These are phyloP conservation scores for Pyrrhosoma nymphula DNA, from an alignment of 2,888 invertebrate genomes.

Conservation along the genomic window DNA sequence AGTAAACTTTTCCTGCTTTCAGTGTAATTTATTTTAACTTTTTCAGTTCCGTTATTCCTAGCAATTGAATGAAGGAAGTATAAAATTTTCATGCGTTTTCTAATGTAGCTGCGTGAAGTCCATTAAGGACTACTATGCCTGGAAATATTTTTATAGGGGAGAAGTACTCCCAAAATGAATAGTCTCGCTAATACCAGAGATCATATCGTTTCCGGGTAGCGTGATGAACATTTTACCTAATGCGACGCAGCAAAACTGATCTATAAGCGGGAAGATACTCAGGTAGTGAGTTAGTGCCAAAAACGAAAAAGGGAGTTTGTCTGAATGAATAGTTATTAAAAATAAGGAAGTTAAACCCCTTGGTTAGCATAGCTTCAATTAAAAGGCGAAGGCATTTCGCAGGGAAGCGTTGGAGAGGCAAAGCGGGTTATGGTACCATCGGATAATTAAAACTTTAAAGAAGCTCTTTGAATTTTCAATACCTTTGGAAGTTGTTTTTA, in stretches of 20 bases:
- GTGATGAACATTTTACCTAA: too few relatives aligned
- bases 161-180: too few relatives aligned
- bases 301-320: background rate
- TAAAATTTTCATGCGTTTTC: too few relatives aligned
- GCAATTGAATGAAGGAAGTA: too few relatives aligned
- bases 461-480: constrained; percentile 51
- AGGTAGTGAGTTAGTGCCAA: background rate
- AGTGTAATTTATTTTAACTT: too few relatives aligned
- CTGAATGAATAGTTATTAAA: background rate
- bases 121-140: too few relatives aligned
- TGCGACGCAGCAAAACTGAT: background rate
- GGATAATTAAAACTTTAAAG: constrained; percentile 54
- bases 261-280: background rate
- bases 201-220: too few relatives aligned
- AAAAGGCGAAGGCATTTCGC: background rate
- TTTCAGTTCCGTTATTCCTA: too few relatives aligned
- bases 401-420: background rate
- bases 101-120: too few relatives aligned
- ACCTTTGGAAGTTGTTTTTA: background rate
- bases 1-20: too few relatives aligned
- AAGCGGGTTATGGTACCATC: background rate
- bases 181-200: too few relatives aligned
- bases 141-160: too few relatives aligned
- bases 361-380: background rate
- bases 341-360: background rate